Evolutionary conservation across 37 sponge, comb jelly and placozoan genomes (phyloP), one percentile per base, ranked within the genome.

Genomic region (Tethya wilhelma): DNA sequence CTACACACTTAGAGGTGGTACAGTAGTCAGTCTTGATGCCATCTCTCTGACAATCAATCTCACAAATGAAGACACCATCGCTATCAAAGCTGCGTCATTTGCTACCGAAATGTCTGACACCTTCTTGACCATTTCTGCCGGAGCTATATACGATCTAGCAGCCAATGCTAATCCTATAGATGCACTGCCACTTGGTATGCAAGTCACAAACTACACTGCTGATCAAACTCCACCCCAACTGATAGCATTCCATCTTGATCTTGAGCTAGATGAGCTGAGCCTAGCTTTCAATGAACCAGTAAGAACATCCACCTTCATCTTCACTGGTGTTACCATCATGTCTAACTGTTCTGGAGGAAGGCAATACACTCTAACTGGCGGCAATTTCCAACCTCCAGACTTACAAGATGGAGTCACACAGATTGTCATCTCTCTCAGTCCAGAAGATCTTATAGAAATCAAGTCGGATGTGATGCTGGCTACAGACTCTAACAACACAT

Each of bases 231-330:
- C 89, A 22, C 96, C 96, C 38, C 32, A 42, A 29, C 56, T 96
- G 33, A 0, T 40, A 36, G 67, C 45, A 1, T 96, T 89, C 41
- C 46, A 56, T 26, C 83, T 96, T 4, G 86, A 96, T 59, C 32
- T 93, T 12, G 76, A 84, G n/a, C 23, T 32, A 23, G 91, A 93
- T 34, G 23, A 14, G 22, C 67, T 96, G 14, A 64, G 45, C 8
- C 77, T 96, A 11, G 81, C 85, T n/a, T 96, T 96, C 49, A 59
- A 90, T 84, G 97, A 96, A 65, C 97, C 97, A 28, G 89, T 96
- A 0, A 65, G 31, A 44, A 82, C 77, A 20, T 80, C 85, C 31
- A 74, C 89, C 34, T 84, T 94, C 67, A 70, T 77, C 25, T 83
- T 88, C 66, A 82, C 88, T 39, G 91, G 88, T 0, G 55, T 96